phyloP scores from a whole-genome alignment of 2,888 invertebrate genomes.

The Acronicta psi region DNA sequence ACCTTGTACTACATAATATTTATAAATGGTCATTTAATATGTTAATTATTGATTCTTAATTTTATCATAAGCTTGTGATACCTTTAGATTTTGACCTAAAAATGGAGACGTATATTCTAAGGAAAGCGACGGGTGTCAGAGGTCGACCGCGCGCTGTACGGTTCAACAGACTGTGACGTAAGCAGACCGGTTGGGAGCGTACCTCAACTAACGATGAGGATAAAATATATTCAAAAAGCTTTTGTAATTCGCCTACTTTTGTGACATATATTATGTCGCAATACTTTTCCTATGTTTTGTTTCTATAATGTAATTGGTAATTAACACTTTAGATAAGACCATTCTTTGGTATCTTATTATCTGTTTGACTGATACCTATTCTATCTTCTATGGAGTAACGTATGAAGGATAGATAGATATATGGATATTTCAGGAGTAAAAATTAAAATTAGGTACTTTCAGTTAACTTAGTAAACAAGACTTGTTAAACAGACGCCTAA shows the following conservation, averaged over 20 bases:
- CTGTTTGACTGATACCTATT: too few species aligned
- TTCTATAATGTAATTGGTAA: background rate
- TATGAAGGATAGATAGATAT: too few species aligned
- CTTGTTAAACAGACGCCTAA: too few species aligned
- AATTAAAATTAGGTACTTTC: too few species aligned
- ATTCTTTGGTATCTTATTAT: too few species aligned
- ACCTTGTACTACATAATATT: slow-evolving; percentile 69
- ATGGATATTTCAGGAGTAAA: too few species aligned
- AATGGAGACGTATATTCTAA: slow-evolving; percentile 61
- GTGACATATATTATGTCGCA: slow-evolving; percentile 6
- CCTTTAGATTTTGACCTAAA: slow-evolving; percentile 68
- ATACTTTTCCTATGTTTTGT: slow-evolving; percentile 5
- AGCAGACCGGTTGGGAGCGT: slow-evolving; percentile 67
- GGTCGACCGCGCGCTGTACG: slow-evolving; percentile 72
- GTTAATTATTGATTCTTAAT: slow-evolving; percentile 47
- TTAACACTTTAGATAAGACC: too few species aligned
- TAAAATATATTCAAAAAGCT: slow-evolving; percentile 60
- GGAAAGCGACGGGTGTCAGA: slow-evolving; percentile 75
- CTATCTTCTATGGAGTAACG: too few species aligned
- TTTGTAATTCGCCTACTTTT: slow-evolving; percentile 59
- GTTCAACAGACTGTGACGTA: slow-evolving; percentile 79
- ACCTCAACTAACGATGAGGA: slow-evolving; percentile 57
- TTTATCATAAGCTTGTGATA: slow-evolving; percentile 28
- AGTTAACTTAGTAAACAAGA: too few species aligned
- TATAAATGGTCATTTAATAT: slow-evolving; percentile 46